Percentiles rank a stretch among this genome's conserved stretches.
Evolutionary conservation across 2,797 vertebrate species (phyloP).

Genomic region (Rhabdomys pumilio): DNA sequence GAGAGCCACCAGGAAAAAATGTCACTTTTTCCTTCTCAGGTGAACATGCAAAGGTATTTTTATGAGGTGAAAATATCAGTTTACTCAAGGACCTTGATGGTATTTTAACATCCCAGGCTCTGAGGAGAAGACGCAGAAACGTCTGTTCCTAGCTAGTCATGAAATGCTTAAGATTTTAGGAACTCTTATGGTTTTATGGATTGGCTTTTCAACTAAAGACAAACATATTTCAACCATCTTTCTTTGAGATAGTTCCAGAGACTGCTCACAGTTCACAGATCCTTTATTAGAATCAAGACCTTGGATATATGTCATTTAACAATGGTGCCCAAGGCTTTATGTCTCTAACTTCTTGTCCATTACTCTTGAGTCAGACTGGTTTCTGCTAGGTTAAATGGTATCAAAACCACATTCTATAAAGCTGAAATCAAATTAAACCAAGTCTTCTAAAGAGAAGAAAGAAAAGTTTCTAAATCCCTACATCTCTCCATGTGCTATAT

Average conservation of each 20-base stretch:
- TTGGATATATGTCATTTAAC: not conserved
- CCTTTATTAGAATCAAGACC: not conserved
- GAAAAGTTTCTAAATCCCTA: not conserved
- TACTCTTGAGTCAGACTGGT: not conserved
- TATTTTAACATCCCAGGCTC: conserved; percentile 81
- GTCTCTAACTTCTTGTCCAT: not conserved
- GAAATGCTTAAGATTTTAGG: conserved; percentile 67
- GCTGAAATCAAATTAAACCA: not conserved
- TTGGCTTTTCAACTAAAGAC: conserved; percentile 32
- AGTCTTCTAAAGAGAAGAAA: not conserved
- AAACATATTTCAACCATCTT: conserved; percentile 61
- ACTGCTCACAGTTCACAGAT: not conserved
- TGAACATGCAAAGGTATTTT: conserved; percentile 86
- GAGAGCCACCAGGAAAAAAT: conserved; percentile 84
- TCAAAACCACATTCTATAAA: not conserved
- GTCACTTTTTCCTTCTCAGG: conserved; percentile 87
- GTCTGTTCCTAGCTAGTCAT: conserved; percentile 43
- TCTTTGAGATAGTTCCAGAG: conserved; percentile 15
- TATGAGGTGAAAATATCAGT: conserved; percentile 91
- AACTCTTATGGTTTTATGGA: conserved; percentile 42
- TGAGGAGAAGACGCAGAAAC: not conserved
- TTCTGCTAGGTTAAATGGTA: not conserved
- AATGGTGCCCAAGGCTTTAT: not conserved
- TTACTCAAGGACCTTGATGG: conserved; percentile 87
- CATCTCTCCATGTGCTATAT: not conserved